Conservation (phyloP, 2,888 invertebrate genomes). For the Drosophila eohydei region DNA sequence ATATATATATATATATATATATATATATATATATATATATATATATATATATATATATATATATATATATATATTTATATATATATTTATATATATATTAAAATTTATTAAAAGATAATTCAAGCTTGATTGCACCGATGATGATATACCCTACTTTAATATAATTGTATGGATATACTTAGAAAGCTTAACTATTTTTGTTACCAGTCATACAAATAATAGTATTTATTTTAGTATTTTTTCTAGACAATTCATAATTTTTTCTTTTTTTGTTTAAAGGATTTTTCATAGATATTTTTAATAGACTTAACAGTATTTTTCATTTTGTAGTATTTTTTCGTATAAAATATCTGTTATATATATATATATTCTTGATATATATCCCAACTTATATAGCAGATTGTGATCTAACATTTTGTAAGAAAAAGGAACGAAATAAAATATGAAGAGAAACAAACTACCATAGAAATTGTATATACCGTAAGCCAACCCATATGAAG, state of each 20-base stretch:
- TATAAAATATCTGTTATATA: no score
- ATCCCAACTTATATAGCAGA: background rate
- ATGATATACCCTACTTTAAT: conserved; percentile 14
- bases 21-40: background rate
- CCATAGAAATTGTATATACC: background rate
- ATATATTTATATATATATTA: background rate
- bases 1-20: background rate
- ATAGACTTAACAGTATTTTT: no score
- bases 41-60: background rate
- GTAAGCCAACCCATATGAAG: background rate
- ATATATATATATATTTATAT: background rate
- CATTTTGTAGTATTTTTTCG: no score
- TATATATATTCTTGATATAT: no score
- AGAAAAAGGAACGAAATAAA: no score
- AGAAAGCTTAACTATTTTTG: no score
- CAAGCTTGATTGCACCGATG: conserved; percentile 12
- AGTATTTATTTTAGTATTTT: no score
- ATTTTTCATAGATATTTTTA: no score
- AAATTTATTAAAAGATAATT: background rate
- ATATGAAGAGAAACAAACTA: background rate
- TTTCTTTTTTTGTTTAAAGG: no score
- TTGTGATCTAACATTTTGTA: background rate
- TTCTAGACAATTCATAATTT: no score
- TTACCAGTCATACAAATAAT: no score
- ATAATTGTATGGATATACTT: no score